A percentile compares a stretch with the other conserved stretches of the same genome.
Conservation (phyloP, 2,888 invertebrate genomes). For the Aquatica leii region DNA sequence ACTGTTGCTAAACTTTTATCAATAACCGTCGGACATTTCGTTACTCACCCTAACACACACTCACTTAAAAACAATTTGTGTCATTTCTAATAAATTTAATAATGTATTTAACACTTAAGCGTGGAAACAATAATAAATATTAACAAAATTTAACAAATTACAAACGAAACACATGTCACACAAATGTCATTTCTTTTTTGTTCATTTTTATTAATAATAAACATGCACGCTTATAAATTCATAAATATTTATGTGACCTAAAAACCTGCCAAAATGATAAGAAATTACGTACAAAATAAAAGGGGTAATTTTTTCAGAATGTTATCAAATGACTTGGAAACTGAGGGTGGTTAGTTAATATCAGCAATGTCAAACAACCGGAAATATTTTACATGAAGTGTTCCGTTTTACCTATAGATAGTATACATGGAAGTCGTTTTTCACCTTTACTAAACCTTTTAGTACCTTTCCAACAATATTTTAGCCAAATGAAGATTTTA, state of each 20-base stretch:
- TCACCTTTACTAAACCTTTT: constrained; percentile 29
- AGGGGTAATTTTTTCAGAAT: constrained; percentile 19
- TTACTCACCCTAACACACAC: constrained; percentile 20
- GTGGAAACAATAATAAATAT: not conserved
- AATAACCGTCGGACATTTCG: constrained; percentile 42
- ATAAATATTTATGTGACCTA: constrained; percentile 34
- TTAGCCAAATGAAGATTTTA: constrained; percentile 27
- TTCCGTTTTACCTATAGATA: constrained; percentile 32
- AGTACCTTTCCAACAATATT: constrained; percentile 23
- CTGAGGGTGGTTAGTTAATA: constrained; percentile 33
- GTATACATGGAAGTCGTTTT: constrained; percentile 31
- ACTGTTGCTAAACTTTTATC: constrained; percentile 52
- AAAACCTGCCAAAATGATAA: constrained; percentile 16
- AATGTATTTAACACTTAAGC: constrained; percentile 5
- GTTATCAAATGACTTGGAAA: constrained; percentile 34
- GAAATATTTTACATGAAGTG: constrained; percentile 38
- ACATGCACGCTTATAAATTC: constrained; percentile 24
- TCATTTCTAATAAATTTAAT: constrained; percentile 8
- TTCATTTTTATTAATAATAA: constrained; percentile 14
- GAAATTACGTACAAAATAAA: constrained; percentile 24
- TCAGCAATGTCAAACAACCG: constrained; percentile 36
- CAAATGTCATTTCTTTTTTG: constrained; percentile 17
- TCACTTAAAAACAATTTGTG: constrained; percentile 19
- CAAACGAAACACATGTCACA: constrained; percentile 20
- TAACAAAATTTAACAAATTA: not conserved